phyloP scores from a whole-genome alignment of 2,797 vertebrate species.

The Diglossa cyanea region DNA sequence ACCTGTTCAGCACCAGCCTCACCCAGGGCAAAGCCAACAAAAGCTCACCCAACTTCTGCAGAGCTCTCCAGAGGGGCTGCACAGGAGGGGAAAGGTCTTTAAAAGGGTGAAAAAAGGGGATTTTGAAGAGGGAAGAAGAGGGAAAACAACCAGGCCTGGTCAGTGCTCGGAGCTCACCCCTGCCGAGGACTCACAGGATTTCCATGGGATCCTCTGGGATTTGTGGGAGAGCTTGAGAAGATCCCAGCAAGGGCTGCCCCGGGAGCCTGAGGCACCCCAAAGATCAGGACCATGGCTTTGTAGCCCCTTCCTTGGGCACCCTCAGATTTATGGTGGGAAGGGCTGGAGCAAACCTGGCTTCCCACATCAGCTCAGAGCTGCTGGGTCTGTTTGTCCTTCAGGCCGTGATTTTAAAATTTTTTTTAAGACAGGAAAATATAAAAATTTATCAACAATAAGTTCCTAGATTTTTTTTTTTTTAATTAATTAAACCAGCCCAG shows the following conservation, averaged over 20 bases:
- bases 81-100: not conserved
- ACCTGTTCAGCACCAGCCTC: not conserved
- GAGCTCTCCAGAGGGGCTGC: not conserved
- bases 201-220: not conserved
- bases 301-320: not conserved
- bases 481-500: not conserved
- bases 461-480: not conserved
- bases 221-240: not conserved
- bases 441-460: not conserved
- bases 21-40: not conserved
- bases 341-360: not conserved
- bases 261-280: not conserved
- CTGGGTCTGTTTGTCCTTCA: not conserved
- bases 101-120: not conserved
- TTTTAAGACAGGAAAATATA: not conserved
- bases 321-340: accelerated
- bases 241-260: not conserved
- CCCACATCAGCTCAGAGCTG: accelerated
- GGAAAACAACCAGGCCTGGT: not conserved
- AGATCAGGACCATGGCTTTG: not conserved
- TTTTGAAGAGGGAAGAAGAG: not conserved
- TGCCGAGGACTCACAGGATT: not conserved
- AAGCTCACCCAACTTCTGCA: not conserved
- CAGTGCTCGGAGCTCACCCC: not conserved
- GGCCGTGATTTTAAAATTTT: no score